Evolutionary conservation across 2,113 vertebrate genomes (phyloP).

Genomic region (Isichthys henryi): DNA sequence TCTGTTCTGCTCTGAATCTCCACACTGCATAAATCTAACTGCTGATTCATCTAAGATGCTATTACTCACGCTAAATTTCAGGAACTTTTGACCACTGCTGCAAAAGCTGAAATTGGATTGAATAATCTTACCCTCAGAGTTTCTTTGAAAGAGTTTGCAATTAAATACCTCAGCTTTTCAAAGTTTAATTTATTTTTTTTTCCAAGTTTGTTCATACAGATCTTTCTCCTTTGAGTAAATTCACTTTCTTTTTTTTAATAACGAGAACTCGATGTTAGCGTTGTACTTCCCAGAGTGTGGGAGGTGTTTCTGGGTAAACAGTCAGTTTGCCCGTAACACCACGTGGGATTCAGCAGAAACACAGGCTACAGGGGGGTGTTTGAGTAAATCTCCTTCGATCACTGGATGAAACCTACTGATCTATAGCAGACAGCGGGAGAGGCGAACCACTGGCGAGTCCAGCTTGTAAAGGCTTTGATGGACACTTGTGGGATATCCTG

Average conservation of each 20-base stretch:
- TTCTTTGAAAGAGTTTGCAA: not conserved
- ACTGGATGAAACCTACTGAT: not conserved
- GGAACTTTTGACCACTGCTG: not conserved
- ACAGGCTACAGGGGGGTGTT: not conserved
- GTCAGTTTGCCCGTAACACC: not conserved
- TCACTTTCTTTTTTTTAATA: not conserved
- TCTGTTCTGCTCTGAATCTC: not conserved
- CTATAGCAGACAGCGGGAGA: not conserved
- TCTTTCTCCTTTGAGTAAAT: conserved; percentile 9
- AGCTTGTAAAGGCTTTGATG: not conserved
- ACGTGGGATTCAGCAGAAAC: not conserved
- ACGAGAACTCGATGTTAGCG: not conserved
- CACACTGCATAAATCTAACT: not conserved
- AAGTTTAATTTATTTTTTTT: not conserved
- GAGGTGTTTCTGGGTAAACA: conserved; percentile 5
- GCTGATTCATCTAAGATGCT: not conserved
- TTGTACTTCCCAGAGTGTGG: not conserved
- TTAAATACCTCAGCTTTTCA: not conserved
- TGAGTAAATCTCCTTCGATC: not conserved
- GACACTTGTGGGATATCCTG: not conserved
- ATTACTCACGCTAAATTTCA: not conserved
- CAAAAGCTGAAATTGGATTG: not conserved
- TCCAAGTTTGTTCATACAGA: not conserved
- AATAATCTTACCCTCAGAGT: conserved; percentile 2
- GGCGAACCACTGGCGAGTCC: not conserved